These are phyloP conservation scores for Petrocephalus zakoni DNA, from an alignment of 2,113 vertebrate species.

Conservation along the genomic window DNA sequence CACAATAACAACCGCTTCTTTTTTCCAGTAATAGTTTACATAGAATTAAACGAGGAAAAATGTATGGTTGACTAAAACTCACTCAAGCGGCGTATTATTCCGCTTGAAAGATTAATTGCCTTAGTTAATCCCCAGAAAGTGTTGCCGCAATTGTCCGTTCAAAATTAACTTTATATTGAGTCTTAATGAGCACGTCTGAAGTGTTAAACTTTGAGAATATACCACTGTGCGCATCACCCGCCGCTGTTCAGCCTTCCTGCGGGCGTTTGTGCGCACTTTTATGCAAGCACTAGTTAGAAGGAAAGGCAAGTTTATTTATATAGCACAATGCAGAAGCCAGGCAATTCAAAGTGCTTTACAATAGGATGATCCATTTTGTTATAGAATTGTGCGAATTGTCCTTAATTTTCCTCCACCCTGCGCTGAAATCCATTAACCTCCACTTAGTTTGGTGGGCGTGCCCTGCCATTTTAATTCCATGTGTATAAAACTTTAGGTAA, in stretches of 20 bases:
- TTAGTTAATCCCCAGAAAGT: not conserved
- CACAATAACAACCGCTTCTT: not conserved
- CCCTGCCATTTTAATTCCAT: not conserved
- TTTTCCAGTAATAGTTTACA: not conserved
- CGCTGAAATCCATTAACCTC: not conserved
- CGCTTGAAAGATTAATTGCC: not conserved
- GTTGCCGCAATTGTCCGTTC: not conserved
- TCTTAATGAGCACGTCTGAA: not conserved
- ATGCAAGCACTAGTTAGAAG: not conserved
- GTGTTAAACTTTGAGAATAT: not conserved
- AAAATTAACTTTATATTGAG: not conserved
- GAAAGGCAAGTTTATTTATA: no score
- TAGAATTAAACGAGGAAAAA: not conserved
- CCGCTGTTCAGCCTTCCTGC: not conserved
- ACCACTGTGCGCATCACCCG: not conserved
- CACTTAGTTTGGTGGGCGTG: not conserved
- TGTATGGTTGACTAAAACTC: not conserved
- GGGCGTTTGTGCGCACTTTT: not conserved
- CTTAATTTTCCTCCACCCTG: not conserved
- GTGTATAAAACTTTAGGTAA: not conserved
- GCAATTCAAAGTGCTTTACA: no score
- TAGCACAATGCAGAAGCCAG: no score
- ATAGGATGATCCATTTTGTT: not conserved
- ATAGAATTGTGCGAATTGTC: not conserved
- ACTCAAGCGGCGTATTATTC: not conserved